These are phyloP conservation scores for Camponotus pennsylvanicus DNA, from an alignment of 1,140 invertebrate genomes.

Conservation along the genomic window DNA sequence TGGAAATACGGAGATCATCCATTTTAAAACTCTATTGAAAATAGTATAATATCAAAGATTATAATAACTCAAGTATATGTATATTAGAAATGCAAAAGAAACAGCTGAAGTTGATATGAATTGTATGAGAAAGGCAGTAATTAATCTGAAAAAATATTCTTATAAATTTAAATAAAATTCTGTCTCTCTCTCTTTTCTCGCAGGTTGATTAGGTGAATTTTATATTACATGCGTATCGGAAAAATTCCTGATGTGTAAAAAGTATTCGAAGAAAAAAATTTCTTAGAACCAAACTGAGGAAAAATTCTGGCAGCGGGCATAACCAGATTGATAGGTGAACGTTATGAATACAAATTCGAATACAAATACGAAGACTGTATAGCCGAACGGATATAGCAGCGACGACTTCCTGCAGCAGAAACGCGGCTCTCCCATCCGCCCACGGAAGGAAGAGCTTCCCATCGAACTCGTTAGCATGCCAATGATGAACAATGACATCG, in stretches of 20 bases:
- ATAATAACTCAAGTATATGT: too few relatives aligned
- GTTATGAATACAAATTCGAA: constrained; percentile 52
- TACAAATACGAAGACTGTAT: constrained; percentile 44
- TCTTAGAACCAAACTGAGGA: constrained; percentile 21
- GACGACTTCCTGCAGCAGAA: constrained; percentile 39
- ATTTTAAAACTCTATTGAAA: too few relatives aligned
- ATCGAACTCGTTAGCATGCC: constrained; percentile 46
- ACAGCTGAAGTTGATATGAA: too few relatives aligned
- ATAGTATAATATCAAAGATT: too few relatives aligned
- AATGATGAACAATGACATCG: constrained; percentile 11
- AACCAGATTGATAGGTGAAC: neutral
- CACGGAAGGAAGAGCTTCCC: constrained; percentile 50
- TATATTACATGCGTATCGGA: constrained; percentile 24
- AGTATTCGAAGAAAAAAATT: neutral
- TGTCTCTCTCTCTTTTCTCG: neutral
- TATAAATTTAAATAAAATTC: too few relatives aligned
- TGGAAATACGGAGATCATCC: constrained; percentile 33
- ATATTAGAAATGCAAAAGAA: too few relatives aligned
- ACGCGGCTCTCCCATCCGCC: constrained; percentile 26
- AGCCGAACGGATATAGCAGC: constrained; percentile 39
- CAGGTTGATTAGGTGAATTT: constrained; percentile 1
- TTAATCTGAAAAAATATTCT: too few relatives aligned
- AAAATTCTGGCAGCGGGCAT: constrained; percentile 3
- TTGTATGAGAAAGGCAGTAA: too few relatives aligned
- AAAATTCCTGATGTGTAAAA: neutral